Evolutionary conservation across 1,140 invertebrate genomes (phyloP).

Genomic region (Platorchestia sp.): DNA sequence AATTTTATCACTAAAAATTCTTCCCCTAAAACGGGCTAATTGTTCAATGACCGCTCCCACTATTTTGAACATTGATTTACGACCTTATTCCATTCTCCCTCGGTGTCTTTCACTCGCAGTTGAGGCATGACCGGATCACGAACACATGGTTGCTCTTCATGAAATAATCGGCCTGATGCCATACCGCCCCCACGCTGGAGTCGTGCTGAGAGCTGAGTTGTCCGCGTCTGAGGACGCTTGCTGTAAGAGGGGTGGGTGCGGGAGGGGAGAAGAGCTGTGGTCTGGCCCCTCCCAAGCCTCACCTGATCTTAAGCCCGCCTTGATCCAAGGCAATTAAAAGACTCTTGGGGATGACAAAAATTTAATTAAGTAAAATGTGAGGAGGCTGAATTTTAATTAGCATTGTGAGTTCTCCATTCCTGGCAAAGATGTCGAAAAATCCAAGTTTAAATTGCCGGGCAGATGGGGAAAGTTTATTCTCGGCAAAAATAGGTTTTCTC

Average conservation of each 20-base stretch:
- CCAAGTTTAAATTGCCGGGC: constrained; percentile 65
- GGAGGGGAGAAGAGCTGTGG: background rate
- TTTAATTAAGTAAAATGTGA: constrained; percentile 68
- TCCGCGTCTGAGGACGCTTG: background rate
- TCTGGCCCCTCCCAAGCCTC: constrained; percentile 34
- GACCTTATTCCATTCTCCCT: background rate
- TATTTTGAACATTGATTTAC: background rate
- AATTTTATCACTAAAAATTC: background rate
- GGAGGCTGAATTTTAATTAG: constrained; percentile 68
- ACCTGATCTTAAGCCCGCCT: constrained; percentile 51
- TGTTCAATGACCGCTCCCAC: background rate
- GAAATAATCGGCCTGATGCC: background rate
- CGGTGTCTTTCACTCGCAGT: background rate
- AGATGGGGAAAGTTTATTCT: constrained; percentile 62
- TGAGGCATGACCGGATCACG: background rate
- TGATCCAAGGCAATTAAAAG: constrained; percentile 64
- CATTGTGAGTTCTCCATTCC: constrained; percentile 62
- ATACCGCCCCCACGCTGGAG: background rate
- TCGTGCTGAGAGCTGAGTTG: background rate
- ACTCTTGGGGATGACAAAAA: constrained; percentile 67
- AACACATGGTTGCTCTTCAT: background rate
- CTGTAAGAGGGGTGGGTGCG: background rate
- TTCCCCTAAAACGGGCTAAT: background rate
- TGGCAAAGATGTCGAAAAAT: constrained; percentile 61
- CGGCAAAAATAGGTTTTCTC: constrained; percentile 64